Conservation (phyloP, 2,888 invertebrate genomes). For the Xanthia togata region DNA sequence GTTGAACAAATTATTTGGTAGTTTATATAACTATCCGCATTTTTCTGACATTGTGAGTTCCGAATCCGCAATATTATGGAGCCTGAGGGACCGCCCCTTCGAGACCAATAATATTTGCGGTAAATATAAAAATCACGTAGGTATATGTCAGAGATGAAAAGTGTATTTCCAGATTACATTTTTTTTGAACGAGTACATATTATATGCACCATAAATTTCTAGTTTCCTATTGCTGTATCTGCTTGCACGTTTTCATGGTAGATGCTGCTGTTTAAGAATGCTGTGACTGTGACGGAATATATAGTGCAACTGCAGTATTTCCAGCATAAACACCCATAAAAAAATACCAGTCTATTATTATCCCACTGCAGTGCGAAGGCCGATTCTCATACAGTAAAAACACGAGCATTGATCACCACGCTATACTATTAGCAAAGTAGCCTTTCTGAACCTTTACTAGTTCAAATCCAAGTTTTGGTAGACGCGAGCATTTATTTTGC, state of each 20-base stretch:
- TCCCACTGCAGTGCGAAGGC: no score
- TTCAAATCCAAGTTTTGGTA: neutral
- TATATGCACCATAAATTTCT: neutral
- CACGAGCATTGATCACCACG: no score
- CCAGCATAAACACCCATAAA: no score
- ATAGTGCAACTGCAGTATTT: no score
- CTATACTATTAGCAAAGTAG: no score
- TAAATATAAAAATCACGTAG: constrained; percentile 2
- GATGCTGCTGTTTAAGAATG: neutral
- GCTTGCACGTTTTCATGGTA: neutral
- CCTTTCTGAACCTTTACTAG: neutral
- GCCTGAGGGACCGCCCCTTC: constrained; percentile 15
- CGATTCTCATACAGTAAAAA: no score
- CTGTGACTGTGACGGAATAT: neutral
- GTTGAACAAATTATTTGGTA: constrained; percentile 23
- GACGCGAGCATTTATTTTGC: no score
- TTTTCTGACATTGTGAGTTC: neutral
- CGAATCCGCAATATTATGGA: neutral
- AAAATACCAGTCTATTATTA: no score
- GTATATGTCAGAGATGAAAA: neutral
- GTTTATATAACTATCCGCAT: constrained; percentile 30
- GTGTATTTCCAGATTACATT: neutral
- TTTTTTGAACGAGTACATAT: neutral
- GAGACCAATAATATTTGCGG: constrained; percentile 16
- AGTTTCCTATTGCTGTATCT: neutral